A percentile compares a stretch with the other conserved stretches of the same genome.
Conservation (phyloP, 2,888 invertebrate species). For the Orthosia gothica region DNA sequence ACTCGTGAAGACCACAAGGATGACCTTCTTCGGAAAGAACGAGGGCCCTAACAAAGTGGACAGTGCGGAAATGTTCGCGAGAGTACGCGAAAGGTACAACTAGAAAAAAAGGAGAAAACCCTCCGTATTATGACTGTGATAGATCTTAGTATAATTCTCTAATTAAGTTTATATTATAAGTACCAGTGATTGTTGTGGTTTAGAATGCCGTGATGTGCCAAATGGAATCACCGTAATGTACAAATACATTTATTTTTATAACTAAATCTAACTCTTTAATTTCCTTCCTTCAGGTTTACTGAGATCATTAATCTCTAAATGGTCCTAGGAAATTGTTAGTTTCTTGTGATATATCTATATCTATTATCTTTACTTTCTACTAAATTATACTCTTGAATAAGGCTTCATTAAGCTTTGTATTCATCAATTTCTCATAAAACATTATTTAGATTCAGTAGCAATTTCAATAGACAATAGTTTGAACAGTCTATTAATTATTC, state of each 20-base stretch:
- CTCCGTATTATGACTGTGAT: conserved; percentile 74
- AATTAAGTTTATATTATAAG: conserved; percentile 59
- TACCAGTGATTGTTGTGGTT: conserved; percentile 63
- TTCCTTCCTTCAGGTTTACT: conserved; percentile 10
- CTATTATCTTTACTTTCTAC: not conserved
- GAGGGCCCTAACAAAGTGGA: conserved; percentile 87
- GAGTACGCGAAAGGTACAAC: conserved; percentile 86
- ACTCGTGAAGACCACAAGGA: conserved; percentile 91
- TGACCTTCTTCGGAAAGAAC: conserved; percentile 91
- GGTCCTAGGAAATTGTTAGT: not conserved
- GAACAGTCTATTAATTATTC: conserved; percentile 16
- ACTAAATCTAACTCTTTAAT: conserved; percentile 27
- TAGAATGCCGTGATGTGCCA: conserved; percentile 44
- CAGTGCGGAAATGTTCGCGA: conserved; percentile 88
- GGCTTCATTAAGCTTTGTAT: conserved; percentile 5
- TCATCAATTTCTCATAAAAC: conserved; percentile 2
- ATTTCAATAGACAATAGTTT: conserved; percentile 13
- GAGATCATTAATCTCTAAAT: conserved; percentile 25
- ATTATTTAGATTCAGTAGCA: not conserved
- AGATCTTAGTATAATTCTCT: conserved; percentile 62
- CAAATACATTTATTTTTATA: conserved; percentile 63
- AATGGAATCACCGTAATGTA: conserved; percentile 62
- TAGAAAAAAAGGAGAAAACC: conserved; percentile 58
- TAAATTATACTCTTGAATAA: conserved; percentile 20
- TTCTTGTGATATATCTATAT: conserved; percentile 18